Base-by-base conservation (phyloP, 2,113 vertebrate genomes). In the Pterocles gutturalis region DNA sequence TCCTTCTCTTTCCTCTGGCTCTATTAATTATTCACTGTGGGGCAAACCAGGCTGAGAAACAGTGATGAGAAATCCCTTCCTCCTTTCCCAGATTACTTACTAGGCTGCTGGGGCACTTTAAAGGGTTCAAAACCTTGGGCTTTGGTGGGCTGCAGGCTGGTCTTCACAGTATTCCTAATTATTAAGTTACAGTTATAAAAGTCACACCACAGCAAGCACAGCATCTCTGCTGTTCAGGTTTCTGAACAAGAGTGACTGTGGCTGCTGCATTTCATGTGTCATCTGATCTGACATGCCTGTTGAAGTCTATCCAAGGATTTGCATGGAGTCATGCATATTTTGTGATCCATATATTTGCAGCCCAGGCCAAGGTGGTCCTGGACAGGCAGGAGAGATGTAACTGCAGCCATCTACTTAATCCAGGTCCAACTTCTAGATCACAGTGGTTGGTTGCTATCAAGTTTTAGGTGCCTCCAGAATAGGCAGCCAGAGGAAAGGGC, bases 101-200 rank as follows among this genome's bases (percentile, higher is more conserved):
- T 71, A 48, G 58, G 45, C 57, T 87, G 29, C 31, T 79, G 33
- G 67, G 16, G 46, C 29, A 33, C 58, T 87, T 81, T 38, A 22
- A 84, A 46, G 31, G 4, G 11, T 60, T 93, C 31, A 31, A 65
- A 90, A 53, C 17, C 19, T 26, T 55, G 15, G 34, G 22, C 1
- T 70, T 81, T 54, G 22, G 12, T 93, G 55, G 38, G 48, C 31
- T 10, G 1, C 36, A 48, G 53, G 36, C 79, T 70, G 58, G 2
- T 72, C 43, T 71, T 96, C 73, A 49, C 29, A 53, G 17, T 89
- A 41, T 89, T 87, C 45, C 48, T 45, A 7, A n/a, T 91, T 60
- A 58, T 87, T 71, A 75, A 67, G 41, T 96, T 95, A 79, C 83
- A 54, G 61, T 89, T 93, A 9, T 64, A 60, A 53, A 94, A 95